These are phyloP conservation scores for Thalassoma bifasciatum DNA, from an alignment of 2,113 vertebrate genomes.

Conservation along the genomic window DNA sequence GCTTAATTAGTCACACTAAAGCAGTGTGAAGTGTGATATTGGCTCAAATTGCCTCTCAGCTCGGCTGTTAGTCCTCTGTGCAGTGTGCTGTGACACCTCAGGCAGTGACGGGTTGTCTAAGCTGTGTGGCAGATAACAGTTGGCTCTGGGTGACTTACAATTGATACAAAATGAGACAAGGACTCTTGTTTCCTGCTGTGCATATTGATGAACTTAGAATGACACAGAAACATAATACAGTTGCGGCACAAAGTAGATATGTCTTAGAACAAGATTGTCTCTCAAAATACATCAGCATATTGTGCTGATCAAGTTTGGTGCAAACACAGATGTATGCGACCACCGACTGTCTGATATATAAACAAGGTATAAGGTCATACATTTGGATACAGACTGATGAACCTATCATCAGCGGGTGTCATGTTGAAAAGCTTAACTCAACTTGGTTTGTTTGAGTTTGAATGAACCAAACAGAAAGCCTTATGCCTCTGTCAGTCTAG, in stretches of 20 bases:
- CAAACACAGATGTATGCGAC: too few relatives aligned
- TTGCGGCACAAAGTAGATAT: conserved; percentile 4
- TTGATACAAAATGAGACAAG: conserved; percentile 72
- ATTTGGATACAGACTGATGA: too few relatives aligned
- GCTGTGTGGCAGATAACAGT: conserved; percentile 74
- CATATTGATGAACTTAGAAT: conserved; percentile 63
- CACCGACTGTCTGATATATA: too few relatives aligned
- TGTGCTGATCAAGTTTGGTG: too few relatives aligned
- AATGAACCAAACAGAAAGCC: too few relatives aligned
- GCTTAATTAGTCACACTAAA: conserved; percentile 76
- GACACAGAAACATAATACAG: conserved; percentile 30
- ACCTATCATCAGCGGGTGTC: too few relatives aligned
- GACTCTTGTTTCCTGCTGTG: conserved; percentile 53
- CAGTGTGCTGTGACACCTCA: conserved; percentile 70
- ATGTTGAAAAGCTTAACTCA: too few relatives aligned
- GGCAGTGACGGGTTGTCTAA: conserved; percentile 62
- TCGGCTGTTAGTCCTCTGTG: conserved; percentile 65
- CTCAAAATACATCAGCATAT: neutral
- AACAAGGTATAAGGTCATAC: too few relatives aligned
- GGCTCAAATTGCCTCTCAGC: conserved; percentile 69
- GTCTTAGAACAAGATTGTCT: neutral
- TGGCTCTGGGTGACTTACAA: conserved; percentile 72
- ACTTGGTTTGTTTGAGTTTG: too few relatives aligned
- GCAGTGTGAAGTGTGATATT: conserved; percentile 73
- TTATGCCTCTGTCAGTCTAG: too few relatives aligned